Evolutionary conservation across 2,888 invertebrate genomes (phyloP).

Genomic region (Coecobrya sp.): DNA sequence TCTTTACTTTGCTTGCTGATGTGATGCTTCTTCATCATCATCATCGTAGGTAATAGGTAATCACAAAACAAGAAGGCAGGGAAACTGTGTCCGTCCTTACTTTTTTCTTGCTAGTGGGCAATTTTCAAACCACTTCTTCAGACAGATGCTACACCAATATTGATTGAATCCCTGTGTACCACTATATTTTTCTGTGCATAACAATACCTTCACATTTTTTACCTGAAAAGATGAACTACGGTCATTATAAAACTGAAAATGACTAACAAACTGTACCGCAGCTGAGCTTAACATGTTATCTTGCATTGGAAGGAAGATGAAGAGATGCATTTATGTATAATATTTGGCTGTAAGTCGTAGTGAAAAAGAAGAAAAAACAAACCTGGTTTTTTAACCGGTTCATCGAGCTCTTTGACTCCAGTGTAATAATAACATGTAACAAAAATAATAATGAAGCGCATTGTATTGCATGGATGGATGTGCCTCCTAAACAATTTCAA

Average conservation of each 20-base stretch:
- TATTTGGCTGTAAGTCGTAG: not conserved
- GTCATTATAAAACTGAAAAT: constrained; percentile 4
- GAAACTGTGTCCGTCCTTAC: constrained; percentile 28
- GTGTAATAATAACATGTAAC: constrained; percentile 30
- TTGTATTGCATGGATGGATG: not conserved
- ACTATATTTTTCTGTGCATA: not conserved
- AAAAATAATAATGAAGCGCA: constrained; percentile 16
- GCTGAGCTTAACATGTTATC: constrained; percentile 37
- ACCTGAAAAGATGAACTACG: constrained; percentile 47
- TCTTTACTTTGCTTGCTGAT: not conserved
- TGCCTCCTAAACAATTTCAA: not conserved
- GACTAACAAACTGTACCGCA: constrained; percentile 32
- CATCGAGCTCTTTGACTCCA: constrained; percentile 74
- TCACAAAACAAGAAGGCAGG: not conserved
- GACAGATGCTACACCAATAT: constrained; percentile 64
- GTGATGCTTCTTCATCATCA: not conserved
- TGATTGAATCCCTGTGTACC: not conserved
- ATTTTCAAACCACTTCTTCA: constrained; percentile 74
- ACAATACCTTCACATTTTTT: not conserved
- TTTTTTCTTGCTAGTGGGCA: constrained; percentile 64
- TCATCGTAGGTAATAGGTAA: not conserved
- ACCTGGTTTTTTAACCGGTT: constrained; percentile 77
- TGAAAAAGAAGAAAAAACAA: constrained; percentile 63
- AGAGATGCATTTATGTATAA: constrained; percentile 55
- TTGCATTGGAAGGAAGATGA: constrained; percentile 29